Evolutionary conservation across 1,140 invertebrate species (phyloP), one percentile per base, ranked within the genome.

Genomic region (Neuroterus valhalla): DNA sequence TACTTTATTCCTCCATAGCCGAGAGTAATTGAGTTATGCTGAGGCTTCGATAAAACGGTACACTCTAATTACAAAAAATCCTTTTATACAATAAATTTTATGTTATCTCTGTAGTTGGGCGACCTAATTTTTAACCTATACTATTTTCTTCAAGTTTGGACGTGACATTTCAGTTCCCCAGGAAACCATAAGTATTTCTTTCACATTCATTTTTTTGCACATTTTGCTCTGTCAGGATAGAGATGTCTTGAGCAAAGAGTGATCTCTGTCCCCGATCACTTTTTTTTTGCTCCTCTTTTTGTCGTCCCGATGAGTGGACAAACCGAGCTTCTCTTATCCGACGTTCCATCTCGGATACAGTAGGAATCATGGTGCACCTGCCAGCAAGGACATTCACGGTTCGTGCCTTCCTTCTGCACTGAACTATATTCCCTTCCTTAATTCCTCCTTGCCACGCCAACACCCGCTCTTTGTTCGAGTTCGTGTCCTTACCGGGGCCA

Each of bases 311-410:
- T 38, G 31, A 38, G 10, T 38, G 31, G 4, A 38, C 31, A 38
- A 38, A 38, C 31, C 31, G 31, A 50, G n/a, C 68, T 68, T 68
- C 12, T 43, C 72, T 69, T 68, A 68, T 66, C 68, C 50, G 11
- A n/a, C 42, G 43, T 74, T 70, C 48, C 66, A 74, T 74, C 72
- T 74, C 38, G 38, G 62, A 52, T 71, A 71, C 48, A 44, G 55
- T 62, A 62, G 55, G 55, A 62, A 62, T 26, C 55, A 62, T 62
- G 55, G 55, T 62, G 55, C 55, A 62, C 55, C 55, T 62, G 55
- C 55, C 31, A 14, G 55, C 55, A 62, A 62, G 55, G 55, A 62
- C 55, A 62, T 62, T 62, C 55, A 62, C 55, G 55, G 55, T 62
- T 62, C 55, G 55, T 62, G 55, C 55, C 55, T 62, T 62, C 23